A percentile compares a stretch with the other conserved stretches of the same genome.
phyloP scores from a whole-genome alignment of 2,888 invertebrate genomes.

The Branchipolynoe longqiensis region DNA sequence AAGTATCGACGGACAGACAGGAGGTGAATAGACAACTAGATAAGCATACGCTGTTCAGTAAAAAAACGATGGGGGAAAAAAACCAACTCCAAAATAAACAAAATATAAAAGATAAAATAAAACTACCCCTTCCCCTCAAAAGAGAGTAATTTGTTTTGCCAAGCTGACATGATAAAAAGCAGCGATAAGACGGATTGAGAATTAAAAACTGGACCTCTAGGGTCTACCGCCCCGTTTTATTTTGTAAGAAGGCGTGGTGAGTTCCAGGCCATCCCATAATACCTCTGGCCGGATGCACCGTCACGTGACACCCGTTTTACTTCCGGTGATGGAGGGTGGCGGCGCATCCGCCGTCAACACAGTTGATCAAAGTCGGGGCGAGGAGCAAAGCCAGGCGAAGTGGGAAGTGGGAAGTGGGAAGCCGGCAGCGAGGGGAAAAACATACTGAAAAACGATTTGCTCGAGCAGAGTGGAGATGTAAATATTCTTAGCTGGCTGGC shows the following conservation, averaged over 20 bases:
- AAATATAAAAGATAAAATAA: no score
- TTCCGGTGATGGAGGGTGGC: not conserved
- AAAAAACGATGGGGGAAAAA: no score
- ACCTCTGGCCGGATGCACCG: not conserved
- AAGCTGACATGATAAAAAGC: no score
- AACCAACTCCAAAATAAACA: no score
- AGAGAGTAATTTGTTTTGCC: no score
- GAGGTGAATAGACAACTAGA: no score
- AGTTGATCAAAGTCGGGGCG: constrained; percentile 11
- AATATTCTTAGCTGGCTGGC: not conserved
- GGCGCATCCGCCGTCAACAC: constrained; percentile 1
- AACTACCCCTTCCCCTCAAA: no score
- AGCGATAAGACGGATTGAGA: no score
- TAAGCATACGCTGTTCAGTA: no score
- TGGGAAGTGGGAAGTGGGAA: not conserved
- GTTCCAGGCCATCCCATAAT: not conserved
- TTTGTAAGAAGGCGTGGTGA: constrained; percentile 8
- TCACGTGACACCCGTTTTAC: not conserved
- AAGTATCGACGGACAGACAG: no score
- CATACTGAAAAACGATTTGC: constrained; percentile 2
- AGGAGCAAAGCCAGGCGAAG: not conserved
- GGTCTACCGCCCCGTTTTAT: no score
- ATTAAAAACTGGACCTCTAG: no score
- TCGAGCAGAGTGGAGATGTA: not conserved
- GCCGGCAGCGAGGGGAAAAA: not conserved